These are phyloP conservation scores for Acrossocheilus wenchowensis DNA, from an alignment of 2,797 vertebrate species.

Conservation along the genomic window DNA sequence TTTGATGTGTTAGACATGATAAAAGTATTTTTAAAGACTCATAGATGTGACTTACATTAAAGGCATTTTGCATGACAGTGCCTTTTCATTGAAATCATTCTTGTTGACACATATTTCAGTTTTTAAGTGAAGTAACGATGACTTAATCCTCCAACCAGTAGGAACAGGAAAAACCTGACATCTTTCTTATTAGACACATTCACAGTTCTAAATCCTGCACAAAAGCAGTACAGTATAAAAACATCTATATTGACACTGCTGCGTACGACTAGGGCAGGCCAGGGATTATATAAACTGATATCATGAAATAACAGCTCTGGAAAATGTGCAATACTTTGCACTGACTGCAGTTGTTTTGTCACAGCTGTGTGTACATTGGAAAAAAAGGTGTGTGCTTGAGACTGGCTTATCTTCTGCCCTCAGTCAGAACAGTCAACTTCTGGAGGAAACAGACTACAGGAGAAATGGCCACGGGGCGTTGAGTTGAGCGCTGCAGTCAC, in stretches of 20 bases:
- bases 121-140: slow-evolving; percentile 36
- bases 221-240: background rate
- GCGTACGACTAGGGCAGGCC: too few species aligned
- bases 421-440: slow-evolving; percentile 64
- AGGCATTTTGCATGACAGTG: background rate
- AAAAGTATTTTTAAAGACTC: background rate
- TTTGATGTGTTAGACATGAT: background rate
- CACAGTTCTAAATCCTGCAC: background rate
- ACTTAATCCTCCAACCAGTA: background rate
- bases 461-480: slow-evolving; percentile 65
- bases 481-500: slow-evolving; percentile 70
- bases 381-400: slow-evolving; percentile 46
- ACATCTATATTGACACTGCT: background rate
- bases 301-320: background rate
- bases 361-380: background rate
- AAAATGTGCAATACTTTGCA: background rate
- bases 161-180: slow-evolving; percentile 27
- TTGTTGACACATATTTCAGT: slow-evolving; percentile 53
- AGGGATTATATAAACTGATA: background rate
- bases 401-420: slow-evolving; percentile 65
- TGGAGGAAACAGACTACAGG: slow-evolving; percentile 60
- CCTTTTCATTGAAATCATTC: slow-evolving; percentile 18
- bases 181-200: background rate
- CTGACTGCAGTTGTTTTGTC: background rate
- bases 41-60: background rate